Conservation (phyloP, 2,888 invertebrate species). For the Mycalesis mineus region DNA sequence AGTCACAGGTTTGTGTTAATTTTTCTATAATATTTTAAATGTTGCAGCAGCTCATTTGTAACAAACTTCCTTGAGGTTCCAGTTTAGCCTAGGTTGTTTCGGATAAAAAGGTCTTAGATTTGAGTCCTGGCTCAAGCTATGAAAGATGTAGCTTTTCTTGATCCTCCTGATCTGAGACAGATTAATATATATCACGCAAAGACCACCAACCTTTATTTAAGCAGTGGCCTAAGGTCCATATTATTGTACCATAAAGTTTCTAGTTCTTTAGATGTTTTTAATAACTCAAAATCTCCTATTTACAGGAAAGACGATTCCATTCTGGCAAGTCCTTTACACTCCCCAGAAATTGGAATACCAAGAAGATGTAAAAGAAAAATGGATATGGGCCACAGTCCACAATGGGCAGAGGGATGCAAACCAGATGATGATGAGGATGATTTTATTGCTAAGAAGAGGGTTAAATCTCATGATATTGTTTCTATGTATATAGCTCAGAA, state of each 20-base stretch:
- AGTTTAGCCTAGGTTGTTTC: too few species aligned
- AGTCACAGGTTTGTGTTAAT: conserved; percentile 53
- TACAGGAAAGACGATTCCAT: conserved; percentile 52
- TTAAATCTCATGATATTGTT: conserved; percentile 17
- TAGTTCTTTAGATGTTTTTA: too few species aligned
- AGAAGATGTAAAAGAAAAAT: conserved; percentile 48
- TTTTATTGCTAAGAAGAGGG: conserved; percentile 40
- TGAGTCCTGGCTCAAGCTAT: too few species aligned
- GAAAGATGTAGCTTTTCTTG: too few species aligned
- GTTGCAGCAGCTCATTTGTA: too few species aligned
- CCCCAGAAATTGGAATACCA: conserved; percentile 47
- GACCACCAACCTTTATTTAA: too few species aligned
- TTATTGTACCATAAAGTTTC: too few species aligned
- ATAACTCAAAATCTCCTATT: not conserved
- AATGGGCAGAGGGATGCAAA: conserved; percentile 65
- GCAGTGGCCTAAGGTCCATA: too few species aligned
- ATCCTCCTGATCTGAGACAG: too few species aligned
- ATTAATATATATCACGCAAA: too few species aligned
- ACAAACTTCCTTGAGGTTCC: too few species aligned
- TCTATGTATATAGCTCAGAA: conserved; percentile 17
- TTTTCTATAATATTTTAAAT: not conserved
- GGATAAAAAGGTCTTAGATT: too few species aligned
- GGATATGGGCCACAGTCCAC: conserved; percentile 53
- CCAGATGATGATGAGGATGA: conserved; percentile 45
- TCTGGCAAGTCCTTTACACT: conserved; percentile 50